Evolutionary conservation across 2,888 invertebrate genomes (phyloP).

Genomic region (Tetranychus truncatus): DNA sequence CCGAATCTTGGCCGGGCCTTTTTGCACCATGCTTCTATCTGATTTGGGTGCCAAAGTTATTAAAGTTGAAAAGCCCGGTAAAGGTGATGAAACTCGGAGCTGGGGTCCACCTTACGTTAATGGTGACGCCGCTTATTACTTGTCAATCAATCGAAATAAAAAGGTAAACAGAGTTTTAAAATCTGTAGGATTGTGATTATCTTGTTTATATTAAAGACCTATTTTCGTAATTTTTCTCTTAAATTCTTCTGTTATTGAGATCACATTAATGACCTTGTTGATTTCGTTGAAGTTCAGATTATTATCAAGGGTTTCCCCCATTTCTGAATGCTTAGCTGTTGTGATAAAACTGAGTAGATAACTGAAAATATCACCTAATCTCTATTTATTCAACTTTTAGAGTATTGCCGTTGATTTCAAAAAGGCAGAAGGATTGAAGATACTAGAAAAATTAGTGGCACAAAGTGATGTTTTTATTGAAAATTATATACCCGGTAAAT

Average conservation of each 20-base stretch:
- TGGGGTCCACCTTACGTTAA: slow-evolving; percentile 80
- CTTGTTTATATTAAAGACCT: no score
- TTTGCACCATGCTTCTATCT: slow-evolving; percentile 77
- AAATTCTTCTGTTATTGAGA: no score
- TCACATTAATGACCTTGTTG: not conserved
- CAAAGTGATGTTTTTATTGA: slow-evolving; percentile 75
- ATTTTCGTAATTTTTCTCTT: no score
- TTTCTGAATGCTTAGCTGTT: no score
- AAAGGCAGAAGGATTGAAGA: slow-evolving; percentile 41
- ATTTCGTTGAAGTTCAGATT: no score
- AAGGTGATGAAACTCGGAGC: slow-evolving; percentile 67
- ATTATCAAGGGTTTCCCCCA: no score
- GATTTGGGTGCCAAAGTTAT: slow-evolving; percentile 82
- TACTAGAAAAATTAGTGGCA: slow-evolving; percentile 43
- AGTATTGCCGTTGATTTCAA: slow-evolving; percentile 75
- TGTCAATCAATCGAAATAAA: slow-evolving; percentile 80
- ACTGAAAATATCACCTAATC: not conserved
- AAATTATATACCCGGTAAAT: slow-evolving; percentile 79
- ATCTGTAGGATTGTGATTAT: not conserved
- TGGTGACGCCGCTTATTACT: slow-evolving; percentile 53
- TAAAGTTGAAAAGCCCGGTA: slow-evolving; percentile 67
- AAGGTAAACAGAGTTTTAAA: slow-evolving; percentile 36
- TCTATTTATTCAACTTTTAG: slow-evolving; percentile 24
- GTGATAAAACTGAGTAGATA: not conserved
- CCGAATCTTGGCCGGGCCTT: slow-evolving; percentile 78